phyloP scores from a whole-genome alignment of 2,888 invertebrate genomes.

The Rugalucina vietnamica region DNA sequence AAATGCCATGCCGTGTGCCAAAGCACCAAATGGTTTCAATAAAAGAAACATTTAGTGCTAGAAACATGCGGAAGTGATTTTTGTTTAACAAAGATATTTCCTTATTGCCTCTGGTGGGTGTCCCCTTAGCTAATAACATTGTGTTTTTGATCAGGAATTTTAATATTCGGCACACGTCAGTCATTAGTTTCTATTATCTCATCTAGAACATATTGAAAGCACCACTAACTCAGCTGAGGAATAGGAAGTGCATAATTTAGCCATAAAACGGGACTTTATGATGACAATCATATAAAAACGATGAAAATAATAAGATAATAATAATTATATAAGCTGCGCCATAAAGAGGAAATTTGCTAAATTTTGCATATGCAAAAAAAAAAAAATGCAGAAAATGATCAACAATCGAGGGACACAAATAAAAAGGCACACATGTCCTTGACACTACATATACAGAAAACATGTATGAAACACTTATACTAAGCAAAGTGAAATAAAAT shows the following conservation, averaged over 20 bases:
- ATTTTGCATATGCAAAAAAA: too few relatives aligned
- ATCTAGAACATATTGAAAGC: neutral
- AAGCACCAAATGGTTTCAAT: neutral
- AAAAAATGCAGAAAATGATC: too few relatives aligned
- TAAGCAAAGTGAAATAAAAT: too few relatives aligned
- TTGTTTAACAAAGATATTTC: neutral
- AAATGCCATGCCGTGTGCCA: neutral
- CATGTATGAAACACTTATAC: too few relatives aligned
- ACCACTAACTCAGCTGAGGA: neutral
- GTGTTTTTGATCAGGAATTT: slow-evolving; percentile 12
- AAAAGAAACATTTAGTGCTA: neutral
- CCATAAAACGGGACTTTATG: neutral
- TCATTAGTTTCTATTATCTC: neutral
- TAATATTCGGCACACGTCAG: neutral
- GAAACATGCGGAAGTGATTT: slow-evolving; percentile 11
- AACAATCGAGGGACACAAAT: too few relatives aligned
- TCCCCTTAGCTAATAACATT: slow-evolving; percentile 4
- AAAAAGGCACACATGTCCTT: too few relatives aligned
- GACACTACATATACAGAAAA: too few relatives aligned
- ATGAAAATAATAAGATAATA: neutral
- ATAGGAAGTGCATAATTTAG: neutral
- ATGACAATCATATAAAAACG: neutral
- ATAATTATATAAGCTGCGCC: too few relatives aligned
- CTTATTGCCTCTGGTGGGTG: neutral
- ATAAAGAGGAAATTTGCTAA: too few relatives aligned